These are phyloP conservation scores for Drosophila antonietae DNA, from an alignment of 2,888 invertebrate genomes.

Conservation along the genomic window DNA sequence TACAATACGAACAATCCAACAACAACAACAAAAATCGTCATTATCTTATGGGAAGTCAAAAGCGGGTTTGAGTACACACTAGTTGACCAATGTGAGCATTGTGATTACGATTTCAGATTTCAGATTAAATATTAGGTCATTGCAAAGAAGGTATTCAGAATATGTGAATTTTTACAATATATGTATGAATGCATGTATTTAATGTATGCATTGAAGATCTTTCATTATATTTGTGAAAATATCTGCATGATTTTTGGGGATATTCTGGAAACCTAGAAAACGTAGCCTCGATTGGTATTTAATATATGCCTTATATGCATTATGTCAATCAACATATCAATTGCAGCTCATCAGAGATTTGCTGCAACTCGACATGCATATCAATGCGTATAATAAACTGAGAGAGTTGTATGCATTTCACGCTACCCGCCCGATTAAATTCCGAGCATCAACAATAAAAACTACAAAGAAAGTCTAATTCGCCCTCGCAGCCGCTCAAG, in stretches of 20 bases:
- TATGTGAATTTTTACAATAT: background rate
- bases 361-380: no score
- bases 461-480: slow-evolving; percentile 50
- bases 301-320: no score
- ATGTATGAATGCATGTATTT: no score
- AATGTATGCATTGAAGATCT: no score
- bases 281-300: background rate
- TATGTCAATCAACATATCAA: no score
- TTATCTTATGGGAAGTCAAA: slow-evolving; percentile 28
- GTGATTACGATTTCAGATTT: slow-evolving; percentile 15
- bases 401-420: background rate
- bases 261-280: background rate
- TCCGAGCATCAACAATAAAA: slow-evolving; percentile 26
- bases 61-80: slow-evolving; percentile 13
- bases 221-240: no score
- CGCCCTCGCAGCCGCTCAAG: background rate
- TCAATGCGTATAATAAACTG: slow-evolving; percentile 9
- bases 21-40: slow-evolving; percentile 4
- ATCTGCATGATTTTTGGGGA: background rate
- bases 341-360: no score
- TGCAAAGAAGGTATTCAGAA: background rate
- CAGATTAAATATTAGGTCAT: slow-evolving; percentile 12
- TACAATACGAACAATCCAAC: background rate
- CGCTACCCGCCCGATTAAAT: slow-evolving; percentile 5
- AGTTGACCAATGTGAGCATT: slow-evolving; percentile 14